These are phyloP conservation scores for Aptenodytes patagonicus DNA, from an alignment of 2,113 vertebrate genomes.

Conservation along the genomic window DNA sequence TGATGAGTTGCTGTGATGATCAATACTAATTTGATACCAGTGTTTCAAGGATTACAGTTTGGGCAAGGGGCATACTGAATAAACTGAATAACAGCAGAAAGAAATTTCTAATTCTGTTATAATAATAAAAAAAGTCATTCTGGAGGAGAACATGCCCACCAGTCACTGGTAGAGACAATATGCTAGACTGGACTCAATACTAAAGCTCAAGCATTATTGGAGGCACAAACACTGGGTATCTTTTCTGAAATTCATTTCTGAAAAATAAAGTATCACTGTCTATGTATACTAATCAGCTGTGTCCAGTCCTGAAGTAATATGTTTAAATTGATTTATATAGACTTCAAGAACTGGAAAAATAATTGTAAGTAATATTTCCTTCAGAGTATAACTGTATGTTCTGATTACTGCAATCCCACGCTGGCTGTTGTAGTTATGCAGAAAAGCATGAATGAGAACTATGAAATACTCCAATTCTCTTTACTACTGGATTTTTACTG, in stretches of 20 bases:
- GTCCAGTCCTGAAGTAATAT: neutral
- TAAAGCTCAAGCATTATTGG: neutral
- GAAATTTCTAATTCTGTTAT: neutral
- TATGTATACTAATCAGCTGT: neutral
- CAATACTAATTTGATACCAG: neutral
- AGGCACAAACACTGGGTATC: neutral
- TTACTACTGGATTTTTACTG: neutral
- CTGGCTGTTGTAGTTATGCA: neutral
- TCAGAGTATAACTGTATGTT: neutral
- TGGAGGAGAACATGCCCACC: neutral
- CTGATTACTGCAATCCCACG: neutral
- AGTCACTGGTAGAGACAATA: neutral
- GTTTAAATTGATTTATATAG: neutral
- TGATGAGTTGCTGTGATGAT: neutral
- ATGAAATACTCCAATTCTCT: neutral
- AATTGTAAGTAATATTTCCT: neutral
- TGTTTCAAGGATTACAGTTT: neutral
- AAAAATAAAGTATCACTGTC: neutral
- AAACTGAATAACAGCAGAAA: neutral
- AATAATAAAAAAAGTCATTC: neutral
- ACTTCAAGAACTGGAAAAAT: neutral
- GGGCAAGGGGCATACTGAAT: neutral
- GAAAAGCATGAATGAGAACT: neutral
- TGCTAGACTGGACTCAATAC: neutral
- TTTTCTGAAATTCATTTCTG: neutral